Evolutionary conservation across 92 coral and sea anemone species (phyloP).

Genomic region (Heteractis magnifica): DNA sequence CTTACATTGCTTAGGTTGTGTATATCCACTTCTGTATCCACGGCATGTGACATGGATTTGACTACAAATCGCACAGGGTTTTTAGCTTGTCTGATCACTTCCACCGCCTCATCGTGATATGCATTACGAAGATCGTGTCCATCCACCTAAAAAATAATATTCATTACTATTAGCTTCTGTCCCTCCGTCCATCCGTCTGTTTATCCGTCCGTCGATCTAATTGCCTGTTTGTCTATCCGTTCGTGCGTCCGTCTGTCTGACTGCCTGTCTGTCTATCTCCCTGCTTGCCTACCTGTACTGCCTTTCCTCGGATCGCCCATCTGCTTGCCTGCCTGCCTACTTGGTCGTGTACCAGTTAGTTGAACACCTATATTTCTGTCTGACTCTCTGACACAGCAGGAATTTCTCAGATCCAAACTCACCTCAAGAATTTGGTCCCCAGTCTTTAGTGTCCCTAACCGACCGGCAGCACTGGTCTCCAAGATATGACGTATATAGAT

Average conservation of each 20-base stretch:
- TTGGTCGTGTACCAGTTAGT: neutral
- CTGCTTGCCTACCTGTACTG: neutral
- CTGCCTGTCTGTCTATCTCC: neutral
- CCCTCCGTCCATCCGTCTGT: neutral
- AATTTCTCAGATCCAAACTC: neutral
- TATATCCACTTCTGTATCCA: neutral
- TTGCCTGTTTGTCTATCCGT: neutral
- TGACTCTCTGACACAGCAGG: neutral
- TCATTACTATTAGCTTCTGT: neutral
- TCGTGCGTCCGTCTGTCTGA: neutral
- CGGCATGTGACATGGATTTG: constrained; percentile 41
- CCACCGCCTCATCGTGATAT: constrained; percentile 94
- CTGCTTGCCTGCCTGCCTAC: neutral
- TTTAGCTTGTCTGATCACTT: constrained; percentile 80
- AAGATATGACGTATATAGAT: constrained; percentile 84
- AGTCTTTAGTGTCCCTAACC: constrained; percentile 73
- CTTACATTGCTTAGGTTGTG: constrained; percentile 43
- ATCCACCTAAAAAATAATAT: constrained; percentile 57
- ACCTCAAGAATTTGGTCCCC: constrained; percentile 97
- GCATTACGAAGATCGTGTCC: constrained; percentile 91
- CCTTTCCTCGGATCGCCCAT: neutral
- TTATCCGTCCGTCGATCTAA: neutral
- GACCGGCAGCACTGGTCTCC: constrained; percentile 88
- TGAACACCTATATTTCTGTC: neutral
- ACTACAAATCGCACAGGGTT: constrained; percentile 93